phyloP scores from a whole-genome alignment of 2,113 vertebrate species.

The Cacatua alba region DNA sequence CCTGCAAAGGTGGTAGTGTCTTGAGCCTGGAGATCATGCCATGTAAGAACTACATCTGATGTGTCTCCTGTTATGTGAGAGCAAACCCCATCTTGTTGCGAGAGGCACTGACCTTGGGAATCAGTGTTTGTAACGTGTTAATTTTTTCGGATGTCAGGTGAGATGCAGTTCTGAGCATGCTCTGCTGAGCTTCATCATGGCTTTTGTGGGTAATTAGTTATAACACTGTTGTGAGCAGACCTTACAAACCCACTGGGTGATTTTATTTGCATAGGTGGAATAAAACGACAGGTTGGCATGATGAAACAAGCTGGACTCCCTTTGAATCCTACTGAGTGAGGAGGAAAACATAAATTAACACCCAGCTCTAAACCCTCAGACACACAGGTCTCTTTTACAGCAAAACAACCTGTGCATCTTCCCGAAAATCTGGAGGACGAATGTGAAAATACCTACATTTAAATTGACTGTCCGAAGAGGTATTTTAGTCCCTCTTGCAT shows the following conservation, averaged over 20 bases:
- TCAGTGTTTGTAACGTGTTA: not conserved
- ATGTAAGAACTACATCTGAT: not conserved
- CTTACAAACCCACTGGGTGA: not conserved
- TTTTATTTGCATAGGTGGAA: constrained; percentile 23
- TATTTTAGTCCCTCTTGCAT: constrained; percentile 17
- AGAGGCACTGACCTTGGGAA: constrained; percentile 24
- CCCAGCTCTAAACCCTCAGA: not conserved
- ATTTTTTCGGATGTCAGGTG: constrained; percentile 47
- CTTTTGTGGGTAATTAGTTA: constrained; percentile 44
- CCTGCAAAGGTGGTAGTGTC: not conserved
- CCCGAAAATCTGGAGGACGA: not conserved
- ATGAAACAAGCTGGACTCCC: not conserved
- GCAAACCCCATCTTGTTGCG: not conserved
- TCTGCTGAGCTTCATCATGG: constrained; percentile 16
- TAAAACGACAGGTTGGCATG: not conserved
- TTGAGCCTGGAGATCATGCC: not conserved
- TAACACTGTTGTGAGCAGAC: not conserved
- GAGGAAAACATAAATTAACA: constrained; percentile 10
- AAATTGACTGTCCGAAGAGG: not conserved
- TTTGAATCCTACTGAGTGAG: not conserved
- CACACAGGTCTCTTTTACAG: not conserved
- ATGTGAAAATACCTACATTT: constrained; percentile 13
- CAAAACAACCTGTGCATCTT: not conserved
- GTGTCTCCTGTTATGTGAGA: not conserved
- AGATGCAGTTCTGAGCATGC: not conserved